A percentile compares a stretch with the other conserved stretches of the same genome.
These are phyloP conservation scores for Platygyra sinensis DNA, from an alignment of 64 coral and sea anemone species.

Conservation along the genomic window DNA sequence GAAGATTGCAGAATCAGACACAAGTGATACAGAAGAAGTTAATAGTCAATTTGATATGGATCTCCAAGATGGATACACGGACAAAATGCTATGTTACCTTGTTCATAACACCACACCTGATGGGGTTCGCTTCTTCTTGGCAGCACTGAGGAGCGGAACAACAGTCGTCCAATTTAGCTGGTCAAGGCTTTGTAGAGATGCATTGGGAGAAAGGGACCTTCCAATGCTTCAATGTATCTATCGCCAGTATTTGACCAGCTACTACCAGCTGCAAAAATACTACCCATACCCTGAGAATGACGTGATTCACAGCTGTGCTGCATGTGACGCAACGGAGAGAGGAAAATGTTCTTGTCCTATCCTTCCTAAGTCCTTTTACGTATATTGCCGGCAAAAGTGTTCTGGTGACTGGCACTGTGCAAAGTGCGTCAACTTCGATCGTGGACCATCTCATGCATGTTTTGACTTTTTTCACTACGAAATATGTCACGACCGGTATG, in stretches of 20 bases:
- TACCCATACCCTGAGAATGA: conserved; percentile 16
- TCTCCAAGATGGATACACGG: neutral
- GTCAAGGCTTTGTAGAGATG: neutral
- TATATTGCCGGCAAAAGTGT: too few species aligned
- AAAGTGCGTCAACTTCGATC: too few species aligned
- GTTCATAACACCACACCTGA: neutral
- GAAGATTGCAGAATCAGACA: neutral
- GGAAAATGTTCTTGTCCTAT: conserved; percentile 1
- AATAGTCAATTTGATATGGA: neutral
- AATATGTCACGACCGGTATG: too few species aligned
- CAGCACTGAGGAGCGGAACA: conserved; percentile 9
- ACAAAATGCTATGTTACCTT: neutral
- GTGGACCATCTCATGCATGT: too few species aligned
- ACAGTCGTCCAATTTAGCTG: neutral
- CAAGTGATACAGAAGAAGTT: neutral
- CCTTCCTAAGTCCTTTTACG: neutral
- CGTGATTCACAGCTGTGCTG: conserved; percentile 3
- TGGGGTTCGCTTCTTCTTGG: conserved; percentile 14
- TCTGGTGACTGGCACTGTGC: too few species aligned
- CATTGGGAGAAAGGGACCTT: neutral
- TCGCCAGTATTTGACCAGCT: too few species aligned
- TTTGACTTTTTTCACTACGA: too few species aligned
- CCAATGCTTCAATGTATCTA: too few species aligned
- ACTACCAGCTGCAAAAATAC: neutral
- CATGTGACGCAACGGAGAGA: conserved; percentile 5